phyloP scores from a whole-genome alignment of 2,797 vertebrate genomes.

The Nothura maculosa region DNA sequence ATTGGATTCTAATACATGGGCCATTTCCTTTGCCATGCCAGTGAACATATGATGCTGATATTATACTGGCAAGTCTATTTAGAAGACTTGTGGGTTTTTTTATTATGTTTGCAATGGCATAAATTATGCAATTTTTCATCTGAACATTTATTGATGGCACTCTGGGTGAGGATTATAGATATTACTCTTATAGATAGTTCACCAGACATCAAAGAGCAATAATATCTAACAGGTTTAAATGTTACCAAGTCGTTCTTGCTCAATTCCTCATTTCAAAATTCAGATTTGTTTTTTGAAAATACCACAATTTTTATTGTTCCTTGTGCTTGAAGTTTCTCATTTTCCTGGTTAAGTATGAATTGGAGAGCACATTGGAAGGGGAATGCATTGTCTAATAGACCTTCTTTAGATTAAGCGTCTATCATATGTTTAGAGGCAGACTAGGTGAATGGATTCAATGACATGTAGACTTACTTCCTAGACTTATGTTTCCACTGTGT shows the following conservation, averaged over 20 bases:
- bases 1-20: background rate
- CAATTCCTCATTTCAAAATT: conserved; percentile 41
- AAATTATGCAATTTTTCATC: conserved; percentile 9
- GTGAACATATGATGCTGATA: background rate
- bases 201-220: conserved; percentile 29
- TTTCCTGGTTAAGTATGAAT: conserved; percentile 9
- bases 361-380: background rate
- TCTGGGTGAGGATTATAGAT: background rate
- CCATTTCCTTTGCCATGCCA: background rate
- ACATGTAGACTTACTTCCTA: conserved; percentile 5
- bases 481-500: background rate
- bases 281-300: conserved; percentile 21
- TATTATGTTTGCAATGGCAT: background rate
- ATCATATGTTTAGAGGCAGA: background rate
- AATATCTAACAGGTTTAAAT: conserved; percentile 21
- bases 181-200: background rate
- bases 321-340: background rate
- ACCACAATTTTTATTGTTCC: conserved; percentile 1
- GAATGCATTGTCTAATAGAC: conserved; percentile 3
- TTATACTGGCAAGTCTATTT: background rate
- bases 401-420: conserved; percentile 12
- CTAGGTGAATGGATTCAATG: background rate
- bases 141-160: background rate
- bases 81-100: background rate
- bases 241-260: background rate